Conservation (phyloP, 2,797 vertebrate species). For the Nothura maculosa region DNA sequence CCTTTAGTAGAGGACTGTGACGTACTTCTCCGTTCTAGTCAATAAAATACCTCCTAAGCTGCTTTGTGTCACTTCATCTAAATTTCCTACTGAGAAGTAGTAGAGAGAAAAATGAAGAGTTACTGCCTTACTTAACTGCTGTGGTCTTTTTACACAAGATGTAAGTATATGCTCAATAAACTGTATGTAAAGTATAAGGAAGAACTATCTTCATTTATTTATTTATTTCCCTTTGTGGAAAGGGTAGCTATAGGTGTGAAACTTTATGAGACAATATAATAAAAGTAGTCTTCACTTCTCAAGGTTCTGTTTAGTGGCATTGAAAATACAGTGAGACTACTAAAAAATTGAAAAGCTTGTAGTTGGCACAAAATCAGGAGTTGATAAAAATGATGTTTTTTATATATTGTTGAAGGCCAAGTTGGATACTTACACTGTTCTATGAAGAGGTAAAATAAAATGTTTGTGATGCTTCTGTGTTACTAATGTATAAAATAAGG, state of each 20-base stretch:
- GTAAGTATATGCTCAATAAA: not conserved
- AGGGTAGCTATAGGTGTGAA: not conserved
- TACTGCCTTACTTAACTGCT: not conserved
- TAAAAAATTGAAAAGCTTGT: no score
- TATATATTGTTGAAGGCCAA: not conserved
- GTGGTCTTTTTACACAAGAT: not conserved
- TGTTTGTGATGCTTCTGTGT: not conserved
- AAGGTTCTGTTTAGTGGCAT: not conserved
- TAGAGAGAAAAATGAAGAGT: not conserved
- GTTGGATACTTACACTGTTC: not conserved
- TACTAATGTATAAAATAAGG: not conserved
- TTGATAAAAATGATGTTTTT: not conserved
- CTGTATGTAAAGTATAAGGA: not conserved
- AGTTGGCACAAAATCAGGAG: not conserved
- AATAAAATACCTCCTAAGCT: not conserved
- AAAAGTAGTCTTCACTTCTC: not conserved
- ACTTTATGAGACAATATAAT: not conserved
- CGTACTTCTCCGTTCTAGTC: not conserved
- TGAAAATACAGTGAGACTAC: not conserved
- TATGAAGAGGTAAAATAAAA: not conserved
- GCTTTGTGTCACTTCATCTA: not conserved
- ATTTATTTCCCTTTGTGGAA: not conserved
- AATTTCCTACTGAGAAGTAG: not conserved
- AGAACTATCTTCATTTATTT: not conserved
- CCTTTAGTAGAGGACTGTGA: not conserved